Evolutionary conservation across 2,113 vertebrate genomes (phyloP), one percentile per base, ranked within the genome.

Genomic region (Dipodomys stephensi): DNA sequence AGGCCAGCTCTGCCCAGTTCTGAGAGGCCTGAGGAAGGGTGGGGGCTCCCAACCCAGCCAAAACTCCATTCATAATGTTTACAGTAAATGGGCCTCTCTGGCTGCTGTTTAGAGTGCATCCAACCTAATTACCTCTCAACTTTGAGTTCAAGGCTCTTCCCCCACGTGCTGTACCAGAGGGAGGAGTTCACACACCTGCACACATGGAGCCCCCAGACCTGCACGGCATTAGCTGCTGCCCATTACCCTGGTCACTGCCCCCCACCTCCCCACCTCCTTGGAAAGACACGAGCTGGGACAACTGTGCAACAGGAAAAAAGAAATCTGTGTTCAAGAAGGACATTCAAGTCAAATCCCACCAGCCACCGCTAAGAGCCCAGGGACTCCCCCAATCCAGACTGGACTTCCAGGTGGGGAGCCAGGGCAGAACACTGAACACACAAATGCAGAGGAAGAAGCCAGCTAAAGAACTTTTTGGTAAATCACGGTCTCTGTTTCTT

Each of bases 11-110:
- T 97, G 60, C 98, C 97, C 97, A 12, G 85, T 93, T 86, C 82
- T 0, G 83, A 96, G 97, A 98, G 98, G 97, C 97, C 98, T 98
- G 97, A 98, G 98, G 98, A 98, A 98, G 98, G 98, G 98, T 97
- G 98, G 97, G 96, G 98, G 97, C 97, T 88, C 88, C 96, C 94
- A 77, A 97, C 89, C 91, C 97, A 88, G 98, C 98, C 98, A 98
- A 57, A 57, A 97, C 97, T 97, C 98, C 98, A 98, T 98, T 98
- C 97, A 98, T 97, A 98, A 98, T 98, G 98, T 98, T 98, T 98
- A 98, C 98, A 98, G 98, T 98, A 98, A 98, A 98, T 97, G 98
- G 95, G 97, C 97, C 94, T 97, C 97, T 97, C 95, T 96, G 90
- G 97, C 97, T 97, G 97, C 96, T 97, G 97, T 97, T 97, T 96